phyloP scores from a whole-genome alignment of 1,140 invertebrate genomes.

The Cryptotermes secundus region DNA sequence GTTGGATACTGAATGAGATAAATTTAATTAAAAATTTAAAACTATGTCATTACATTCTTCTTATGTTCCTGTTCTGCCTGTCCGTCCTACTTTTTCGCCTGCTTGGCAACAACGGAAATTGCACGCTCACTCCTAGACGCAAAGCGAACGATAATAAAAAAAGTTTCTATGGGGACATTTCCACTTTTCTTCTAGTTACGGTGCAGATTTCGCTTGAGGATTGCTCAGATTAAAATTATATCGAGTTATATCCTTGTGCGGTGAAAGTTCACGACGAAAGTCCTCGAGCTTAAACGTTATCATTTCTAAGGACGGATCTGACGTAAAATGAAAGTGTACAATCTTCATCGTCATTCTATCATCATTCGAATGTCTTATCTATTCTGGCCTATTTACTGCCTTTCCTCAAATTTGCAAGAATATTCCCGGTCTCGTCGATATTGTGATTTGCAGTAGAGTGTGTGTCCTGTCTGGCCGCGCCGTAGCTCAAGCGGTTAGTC shows the following conservation, averaged over 20 bases:
- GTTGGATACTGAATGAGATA: background rate
- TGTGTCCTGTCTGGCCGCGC: too few species aligned
- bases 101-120: background rate
- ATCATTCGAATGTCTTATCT: too few species aligned
- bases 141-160: constrained; percentile 8
- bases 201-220: background rate
- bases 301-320: background rate
- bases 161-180: background rate
- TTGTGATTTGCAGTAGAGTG: too few species aligned
- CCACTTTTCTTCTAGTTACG: background rate
- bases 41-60: background rate
- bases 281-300: background rate
- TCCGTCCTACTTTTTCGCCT: background rate
- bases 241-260: background rate
- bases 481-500: too few species aligned
- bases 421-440: too few species aligned
- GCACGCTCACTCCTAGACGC: background rate
- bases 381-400: too few species aligned
- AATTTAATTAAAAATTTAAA: constrained; percentile 19
- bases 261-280: background rate
- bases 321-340: background rate
- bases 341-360: too few species aligned
- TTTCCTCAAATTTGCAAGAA: too few species aligned
- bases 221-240: constrained; percentile 4
- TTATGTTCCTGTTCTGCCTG: background rate